Percentiles rank a stretch among this genome's conserved stretches.
These are phyloP conservation scores for Oryzias celebensis DNA, from an alignment of 2,113 vertebrate genomes.

Conservation along the genomic window DNA sequence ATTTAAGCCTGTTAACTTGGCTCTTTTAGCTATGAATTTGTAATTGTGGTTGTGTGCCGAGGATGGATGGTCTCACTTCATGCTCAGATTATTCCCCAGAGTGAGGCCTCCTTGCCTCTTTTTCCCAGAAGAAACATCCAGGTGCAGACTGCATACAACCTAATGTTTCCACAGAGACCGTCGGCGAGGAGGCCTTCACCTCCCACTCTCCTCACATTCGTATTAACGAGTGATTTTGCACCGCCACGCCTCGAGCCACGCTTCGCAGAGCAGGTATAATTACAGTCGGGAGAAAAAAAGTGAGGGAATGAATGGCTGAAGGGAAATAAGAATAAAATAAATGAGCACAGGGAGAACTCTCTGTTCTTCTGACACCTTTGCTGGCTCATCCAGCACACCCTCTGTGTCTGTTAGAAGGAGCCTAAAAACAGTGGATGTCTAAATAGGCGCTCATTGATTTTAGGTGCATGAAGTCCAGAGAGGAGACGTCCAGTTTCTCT, in stretches of 20 bases:
- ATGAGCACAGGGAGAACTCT: slow-evolving; percentile 30
- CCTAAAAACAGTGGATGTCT: slow-evolving; percentile 57
- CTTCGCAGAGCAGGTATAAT: slow-evolving; percentile 76
- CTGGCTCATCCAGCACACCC: slow-evolving; percentile 38
- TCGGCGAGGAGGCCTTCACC: slow-evolving; percentile 63
- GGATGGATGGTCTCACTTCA: slow-evolving; percentile 42
- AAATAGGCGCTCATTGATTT: slow-evolving; percentile 50
- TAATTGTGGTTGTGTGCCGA: slow-evolving; percentile 49
- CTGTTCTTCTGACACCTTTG: slow-evolving; percentile 24
- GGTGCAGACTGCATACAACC: slow-evolving; percentile 68
- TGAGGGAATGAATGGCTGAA: slow-evolving; percentile 55
- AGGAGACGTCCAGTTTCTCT: slow-evolving; percentile 24
- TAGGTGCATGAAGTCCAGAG: slow-evolving; percentile 15
- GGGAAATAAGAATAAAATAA: slow-evolving; percentile 34
- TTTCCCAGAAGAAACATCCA: slow-evolving; percentile 51
- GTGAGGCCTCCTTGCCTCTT: slow-evolving; percentile 36
- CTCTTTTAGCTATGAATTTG: slow-evolving; percentile 13
- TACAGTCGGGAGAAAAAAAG: slow-evolving; percentile 50
- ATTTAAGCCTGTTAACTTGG: slow-evolving; percentile 4
- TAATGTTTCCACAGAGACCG: slow-evolving; percentile 82
- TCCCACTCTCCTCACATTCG: slow-evolving; percentile 71
- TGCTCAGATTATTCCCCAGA: slow-evolving; percentile 35
- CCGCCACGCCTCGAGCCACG: slow-evolving; percentile 62
- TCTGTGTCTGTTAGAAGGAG: slow-evolving; percentile 62
- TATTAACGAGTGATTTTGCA: slow-evolving; percentile 69